Percentiles rank a stretch among this genome's conserved stretches.
Conservation (phyloP, 2,797 vertebrate genomes). For the Mus spretus region DNA sequence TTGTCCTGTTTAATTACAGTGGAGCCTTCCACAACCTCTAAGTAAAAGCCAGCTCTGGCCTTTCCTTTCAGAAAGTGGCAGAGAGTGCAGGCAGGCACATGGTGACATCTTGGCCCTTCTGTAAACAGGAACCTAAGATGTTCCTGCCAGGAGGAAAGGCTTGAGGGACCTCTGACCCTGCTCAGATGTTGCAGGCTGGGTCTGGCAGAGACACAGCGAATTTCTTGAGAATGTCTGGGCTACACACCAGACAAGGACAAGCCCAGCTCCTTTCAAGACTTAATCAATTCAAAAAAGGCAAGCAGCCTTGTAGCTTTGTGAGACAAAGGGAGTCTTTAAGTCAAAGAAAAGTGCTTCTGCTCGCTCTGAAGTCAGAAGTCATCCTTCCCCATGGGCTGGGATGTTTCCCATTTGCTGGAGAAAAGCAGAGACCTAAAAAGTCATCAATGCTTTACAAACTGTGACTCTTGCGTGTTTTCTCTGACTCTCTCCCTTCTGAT, state of each 20-base stretch:
- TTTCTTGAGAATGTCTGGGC: slow-evolving; percentile 49
- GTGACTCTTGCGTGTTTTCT: slow-evolving; percentile 25
- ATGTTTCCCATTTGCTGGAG: slow-evolving; percentile 67
- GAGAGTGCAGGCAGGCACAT: background rate
- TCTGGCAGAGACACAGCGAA: background rate
- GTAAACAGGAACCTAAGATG: background rate
- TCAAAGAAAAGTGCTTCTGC: slow-evolving; percentile 57
- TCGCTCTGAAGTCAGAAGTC: slow-evolving; percentile 63
- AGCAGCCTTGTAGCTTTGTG: slow-evolving; percentile 26
- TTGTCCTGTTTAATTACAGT: slow-evolving; percentile 72
- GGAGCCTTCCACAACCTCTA: background rate
- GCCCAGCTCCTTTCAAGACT: background rate
- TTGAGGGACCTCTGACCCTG: background rate
- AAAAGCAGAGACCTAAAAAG: slow-evolving; percentile 67
- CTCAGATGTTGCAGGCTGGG: background rate
- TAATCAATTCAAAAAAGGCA: slow-evolving; percentile 17
- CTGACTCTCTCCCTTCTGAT: background rate
- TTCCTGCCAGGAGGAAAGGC: background rate
- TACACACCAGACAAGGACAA: background rate
- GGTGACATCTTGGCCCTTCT: background rate
- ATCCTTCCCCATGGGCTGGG: slow-evolving; percentile 30
- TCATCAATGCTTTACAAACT: slow-evolving; percentile 77
- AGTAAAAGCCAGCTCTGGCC: background rate
- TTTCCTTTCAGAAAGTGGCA: slow-evolving; percentile 19
- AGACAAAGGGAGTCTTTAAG: slow-evolving; percentile 51